Evolutionary conservation across 1,140 invertebrate genomes (phyloP).

Genomic region (Mylabris phalerata): DNA sequence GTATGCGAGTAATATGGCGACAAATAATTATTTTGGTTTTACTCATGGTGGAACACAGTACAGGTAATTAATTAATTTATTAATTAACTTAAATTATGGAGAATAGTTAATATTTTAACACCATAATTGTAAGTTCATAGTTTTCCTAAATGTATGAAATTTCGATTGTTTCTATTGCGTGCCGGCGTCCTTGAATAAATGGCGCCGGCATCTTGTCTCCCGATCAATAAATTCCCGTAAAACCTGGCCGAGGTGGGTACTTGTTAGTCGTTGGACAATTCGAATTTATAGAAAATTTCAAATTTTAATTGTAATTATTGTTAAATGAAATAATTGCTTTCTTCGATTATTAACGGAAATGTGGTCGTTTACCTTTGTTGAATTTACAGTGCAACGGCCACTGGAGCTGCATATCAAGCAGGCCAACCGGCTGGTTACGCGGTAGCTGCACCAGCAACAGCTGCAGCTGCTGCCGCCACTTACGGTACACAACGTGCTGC

Average conservation of each 20-base stretch:
- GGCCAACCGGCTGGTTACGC: slow-evolving; percentile 71
- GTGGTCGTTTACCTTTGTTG: neutral
- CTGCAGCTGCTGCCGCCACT: slow-evolving; percentile 62
- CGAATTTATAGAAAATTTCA: no score
- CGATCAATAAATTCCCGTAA: slow-evolving; percentile 20
- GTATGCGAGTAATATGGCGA: slow-evolving; percentile 57
- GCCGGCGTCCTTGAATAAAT: slow-evolving; percentile 37
- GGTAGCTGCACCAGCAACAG: slow-evolving; percentile 70
- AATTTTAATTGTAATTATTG: neutral
- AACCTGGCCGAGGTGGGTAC: slow-evolving; percentile 6
- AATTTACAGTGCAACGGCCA: slow-evolving; percentile 43
- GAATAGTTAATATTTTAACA: neutral
- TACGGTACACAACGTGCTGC: slow-evolving; percentile 70
- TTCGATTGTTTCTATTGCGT: neutral
- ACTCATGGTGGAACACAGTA: slow-evolving; percentile 86
- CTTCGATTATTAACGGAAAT: neutral
- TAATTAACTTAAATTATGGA: neutral
- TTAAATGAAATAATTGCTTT: no score
- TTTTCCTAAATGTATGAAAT: neutral
- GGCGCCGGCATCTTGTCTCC: slow-evolving; percentile 30
- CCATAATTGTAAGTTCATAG: neutral
- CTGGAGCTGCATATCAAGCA: slow-evolving; percentile 67
- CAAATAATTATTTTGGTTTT: slow-evolving; percentile 91
- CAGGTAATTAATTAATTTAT: slow-evolving; percentile 52
- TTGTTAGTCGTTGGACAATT: neutral